A percentile compares a stretch with the other conserved stretches of the same genome.
phyloP scores from a whole-genome alignment of 2,888 invertebrate genomes.

The Cheilosia vernalis region DNA sequence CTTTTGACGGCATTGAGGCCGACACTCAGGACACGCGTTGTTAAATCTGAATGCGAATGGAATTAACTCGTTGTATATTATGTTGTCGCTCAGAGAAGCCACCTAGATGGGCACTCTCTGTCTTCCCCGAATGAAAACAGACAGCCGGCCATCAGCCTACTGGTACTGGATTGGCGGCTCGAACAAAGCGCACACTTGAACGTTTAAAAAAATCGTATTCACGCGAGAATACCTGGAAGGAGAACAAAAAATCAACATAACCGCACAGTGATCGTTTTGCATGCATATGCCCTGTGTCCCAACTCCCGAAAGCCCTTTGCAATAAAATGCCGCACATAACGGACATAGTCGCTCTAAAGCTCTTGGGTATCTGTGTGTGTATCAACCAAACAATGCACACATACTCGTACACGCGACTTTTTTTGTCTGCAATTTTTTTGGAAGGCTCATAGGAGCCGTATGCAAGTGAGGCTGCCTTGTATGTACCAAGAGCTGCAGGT shows the following conservation, averaged over 20 bases:
- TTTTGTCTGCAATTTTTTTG: background rate
- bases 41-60: constrained; percentile 61
- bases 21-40: constrained; percentile 47
- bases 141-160: background rate
- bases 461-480: background rate
- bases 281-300: constrained; percentile 32
- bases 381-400: background rate
- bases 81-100: constrained; percentile 6
- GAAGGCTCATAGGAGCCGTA: background rate
- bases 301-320: constrained; percentile 24
- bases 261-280: constrained; percentile 49
- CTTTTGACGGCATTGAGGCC: constrained; percentile 58
- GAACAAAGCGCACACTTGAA: background rate
- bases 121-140: constrained; percentile 25
- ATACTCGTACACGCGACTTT: background rate
- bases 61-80: constrained; percentile 61
- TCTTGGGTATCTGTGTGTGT: constrained; percentile 5
- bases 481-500: constrained; percentile 3
- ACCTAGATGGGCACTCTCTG: constrained; percentile 27
- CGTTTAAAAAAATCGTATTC: constrained; percentile 22
- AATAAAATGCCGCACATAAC: constrained; percentile 28
- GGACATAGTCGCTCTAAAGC: constrained; percentile 1
- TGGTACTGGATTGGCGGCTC: background rate
- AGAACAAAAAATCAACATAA: constrained; percentile 24
- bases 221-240: constrained; percentile 23